Evolutionary conservation across 2,797 vertebrate genomes (phyloP), one percentile per base, ranked within the genome.

Genomic region (Glyptemys insculpta): DNA sequence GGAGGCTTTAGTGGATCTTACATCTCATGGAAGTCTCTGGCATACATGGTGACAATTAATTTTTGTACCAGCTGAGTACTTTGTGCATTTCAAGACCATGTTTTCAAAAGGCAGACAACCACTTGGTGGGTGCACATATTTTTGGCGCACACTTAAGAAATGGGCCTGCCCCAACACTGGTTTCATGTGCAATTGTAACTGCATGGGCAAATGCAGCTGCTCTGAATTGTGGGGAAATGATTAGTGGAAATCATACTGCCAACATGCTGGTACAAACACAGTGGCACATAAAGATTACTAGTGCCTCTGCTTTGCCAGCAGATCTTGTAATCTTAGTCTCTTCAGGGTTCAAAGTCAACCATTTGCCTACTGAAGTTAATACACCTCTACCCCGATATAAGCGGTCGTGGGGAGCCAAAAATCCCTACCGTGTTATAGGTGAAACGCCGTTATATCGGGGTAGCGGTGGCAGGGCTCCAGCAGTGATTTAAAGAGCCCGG

Each of bases 71-170:
- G 1, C 3, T 49, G 49, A 65, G 37, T 83, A 53, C 2, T 86
- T 6, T 1, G 0, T 1, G 2, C 37, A 2, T 62, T 18, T 37
- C 34, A 1, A 0, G 6, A 31, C 41, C 34, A 37, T 16, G 3
- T 27, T 59, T n/a, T 23, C 3, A 23, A 5, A 85, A 78, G 50
- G 76, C 56, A 5, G 1, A 74, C 25, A 2, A 16, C 5, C 12
- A 27, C 29, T 2, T 1, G 68, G 9, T 8, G 4, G 49, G 2
- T 19, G 3, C 3, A 2, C 1, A 10, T 19, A 47, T 21, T 52
- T n/a, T 52, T n/a, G 47, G 50, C 3, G 0, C n/a, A 29, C 15
- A 68, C 34, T 68, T 68, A n/a, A 8, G 62, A 65, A 68, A 10
- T 65, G 34, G 8, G 34, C 7, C 16, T n/a, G 34, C 31, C 34